Percentiles rank a stretch among this genome's conserved stretches.
These are phyloP conservation scores for Melangyna quadrimaculata DNA, from an alignment of 2,888 invertebrate genomes.

Conservation along the genomic window DNA sequence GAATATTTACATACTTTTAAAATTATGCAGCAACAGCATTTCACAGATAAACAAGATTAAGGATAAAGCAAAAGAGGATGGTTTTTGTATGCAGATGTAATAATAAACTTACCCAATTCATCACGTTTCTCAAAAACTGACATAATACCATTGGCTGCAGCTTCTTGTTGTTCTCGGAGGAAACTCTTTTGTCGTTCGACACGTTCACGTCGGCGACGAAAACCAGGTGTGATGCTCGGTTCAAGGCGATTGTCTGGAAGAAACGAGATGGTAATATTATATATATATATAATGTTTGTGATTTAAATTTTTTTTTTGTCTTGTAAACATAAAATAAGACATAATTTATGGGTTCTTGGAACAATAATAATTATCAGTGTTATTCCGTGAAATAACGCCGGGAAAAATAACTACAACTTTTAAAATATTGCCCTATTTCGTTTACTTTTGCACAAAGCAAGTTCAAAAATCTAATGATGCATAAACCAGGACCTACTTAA, in stretches of 20 bases:
- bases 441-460: too few species aligned
- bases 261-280: not conserved
- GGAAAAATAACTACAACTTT: too few species aligned
- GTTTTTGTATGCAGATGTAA: not conserved
- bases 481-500: too few species aligned
- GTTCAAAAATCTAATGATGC: too few species aligned
- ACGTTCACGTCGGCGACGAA: constrained; percentile 90
- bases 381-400: too few species aligned
- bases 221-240: constrained; percentile 90
- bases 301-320: too few species aligned
- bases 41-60: constrained; percentile 41
- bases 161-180: constrained; percentile 91
- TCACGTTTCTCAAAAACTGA: constrained; percentile 77
- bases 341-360: too few species aligned
- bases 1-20: not conserved
- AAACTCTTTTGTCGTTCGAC: constrained; percentile 92
- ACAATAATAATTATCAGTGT: too few species aligned
- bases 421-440: too few species aligned
- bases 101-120: constrained; percentile 76
- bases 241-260: constrained; percentile 78
- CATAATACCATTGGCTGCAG: constrained; percentile 78
- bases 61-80: constrained; percentile 12
- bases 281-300: too few species aligned
- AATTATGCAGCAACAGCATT: constrained; percentile 29
- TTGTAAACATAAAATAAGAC: too few species aligned